These are phyloP conservation scores for Struthidea cinerea DNA, from an alignment of 2,113 vertebrate species.

Conservation along the genomic window DNA sequence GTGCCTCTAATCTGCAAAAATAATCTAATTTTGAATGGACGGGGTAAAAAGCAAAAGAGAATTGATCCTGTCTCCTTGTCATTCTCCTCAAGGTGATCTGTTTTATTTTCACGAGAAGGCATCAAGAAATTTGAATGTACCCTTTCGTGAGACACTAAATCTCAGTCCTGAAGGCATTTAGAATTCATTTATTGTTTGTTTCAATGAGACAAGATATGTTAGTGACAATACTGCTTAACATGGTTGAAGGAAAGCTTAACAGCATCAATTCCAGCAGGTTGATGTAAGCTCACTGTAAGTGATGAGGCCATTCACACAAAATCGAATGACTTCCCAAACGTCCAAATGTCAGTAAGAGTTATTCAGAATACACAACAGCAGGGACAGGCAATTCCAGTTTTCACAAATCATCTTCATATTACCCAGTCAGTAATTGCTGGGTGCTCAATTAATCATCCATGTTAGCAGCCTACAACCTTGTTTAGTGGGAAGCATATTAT, in stretches of 20 bases:
- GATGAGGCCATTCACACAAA: background rate
- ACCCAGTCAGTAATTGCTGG: background rate
- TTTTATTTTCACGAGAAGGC: background rate
- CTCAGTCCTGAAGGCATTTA: background rate
- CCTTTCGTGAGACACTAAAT: background rate
- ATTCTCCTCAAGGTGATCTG: background rate
- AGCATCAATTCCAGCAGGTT: background rate
- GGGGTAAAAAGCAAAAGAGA: background rate
- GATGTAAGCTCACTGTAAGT: background rate
- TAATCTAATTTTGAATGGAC: background rate
- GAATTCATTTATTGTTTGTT: conserved; percentile 24
- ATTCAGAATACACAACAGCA: background rate
- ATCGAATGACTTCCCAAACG: background rate
- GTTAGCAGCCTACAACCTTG: background rate
- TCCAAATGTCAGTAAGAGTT: background rate
- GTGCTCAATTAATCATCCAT: background rate
- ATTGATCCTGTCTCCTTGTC: background rate
- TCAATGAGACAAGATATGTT: background rate
- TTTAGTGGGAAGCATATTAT: background rate
- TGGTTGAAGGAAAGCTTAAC: background rate
- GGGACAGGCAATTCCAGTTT: background rate
- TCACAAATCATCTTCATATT: background rate
- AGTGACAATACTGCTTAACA: background rate
- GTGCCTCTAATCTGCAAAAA: background rate
- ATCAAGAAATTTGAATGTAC: background rate